Base-by-base conservation (phyloP, 1,140 invertebrate species). In the Laupala kohalensis region DNA sequence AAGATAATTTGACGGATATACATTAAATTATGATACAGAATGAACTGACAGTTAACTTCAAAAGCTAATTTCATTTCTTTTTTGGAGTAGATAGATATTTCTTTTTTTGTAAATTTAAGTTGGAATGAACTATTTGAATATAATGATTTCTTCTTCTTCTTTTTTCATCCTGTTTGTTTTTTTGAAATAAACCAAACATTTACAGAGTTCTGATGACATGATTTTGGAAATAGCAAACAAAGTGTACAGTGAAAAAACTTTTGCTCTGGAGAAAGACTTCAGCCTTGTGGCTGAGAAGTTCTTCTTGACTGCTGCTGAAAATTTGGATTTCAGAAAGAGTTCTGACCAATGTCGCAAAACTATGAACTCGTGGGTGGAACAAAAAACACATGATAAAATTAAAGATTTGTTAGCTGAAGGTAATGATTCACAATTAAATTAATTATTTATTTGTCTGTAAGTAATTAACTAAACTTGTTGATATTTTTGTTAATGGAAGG, bases 331-430 rank as follows among this genome's bases (percentile, higher is more conserved):
- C 76, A 53, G 9, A 13, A 73, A 71, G 0, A 79, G 73, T 37
- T 73, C 76, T 62, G 29, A 77, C 13, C 78, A 83, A n/a, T 82
- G 85, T 2, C 73, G 81, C 13, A 75, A 82, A n/a, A 77, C 75
- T 5, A 90, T 93, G 13, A 93, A 93, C 77, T 70, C 74, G 6
- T 93, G 89, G 90, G 87, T 93, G 5, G 85, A 87, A 77, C 76
- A 83, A n/a, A 84, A 89, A 78, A 95, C 92, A 0, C 84, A 89
- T 73, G 80, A 89, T 66, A 89, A 87, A 79, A 92, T 94, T 71
- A 86, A 85, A 73, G 80, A 92, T 77, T 79, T 93, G 13, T 80
- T 94, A 37, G 74, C 81, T 13, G 13, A 80, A 29, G 78, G 85
- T 83, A 74, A 71, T n/a, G n/a, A n/a, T n/a, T n/a, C n/a, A n/a